Percentiles rank a stretch among this genome's conserved stretches.
These are phyloP conservation scores for Asteroscopus sphinx DNA, from an alignment of 2,888 invertebrate genomes.

Conservation along the genomic window DNA sequence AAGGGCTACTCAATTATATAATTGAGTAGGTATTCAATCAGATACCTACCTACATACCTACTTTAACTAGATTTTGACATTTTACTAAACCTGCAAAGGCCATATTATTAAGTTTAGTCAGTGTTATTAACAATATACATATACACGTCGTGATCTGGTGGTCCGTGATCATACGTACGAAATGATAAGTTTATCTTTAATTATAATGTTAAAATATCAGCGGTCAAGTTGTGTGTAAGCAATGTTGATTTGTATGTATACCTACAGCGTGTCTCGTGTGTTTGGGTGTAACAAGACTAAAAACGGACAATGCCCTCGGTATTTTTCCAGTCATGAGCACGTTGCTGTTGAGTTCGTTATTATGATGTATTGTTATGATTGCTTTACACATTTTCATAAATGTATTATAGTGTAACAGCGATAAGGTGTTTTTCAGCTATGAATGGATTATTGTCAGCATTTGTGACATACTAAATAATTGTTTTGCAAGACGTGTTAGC, in stretches of 20 bases:
- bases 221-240: constrained; percentile 6
- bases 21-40: too few species aligned
- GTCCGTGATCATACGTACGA: too few species aligned
- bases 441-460: not conserved
- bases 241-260: constrained; percentile 29
- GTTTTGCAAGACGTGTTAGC: not conserved
- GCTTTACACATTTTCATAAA: constrained; percentile 12
- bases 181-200: constrained; percentile 13
- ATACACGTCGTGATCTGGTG: too few species aligned
- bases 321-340: constrained; percentile 75
- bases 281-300: constrained; percentile 81
- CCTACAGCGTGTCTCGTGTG: constrained; percentile 53
- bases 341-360: constrained; percentile 62
- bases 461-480: not conserved
- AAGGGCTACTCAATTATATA: too few species aligned
- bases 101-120: too few species aligned
- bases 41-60: too few species aligned
- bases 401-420: not conserved
- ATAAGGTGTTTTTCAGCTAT: not conserved
- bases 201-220: not conserved
- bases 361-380: constrained; percentile 42
- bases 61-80: too few species aligned
- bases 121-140: too few species aligned
- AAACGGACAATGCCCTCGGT: constrained; percentile 86
- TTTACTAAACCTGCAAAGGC: too few species aligned